Evolutionary conservation across 2,797 vertebrate species (phyloP).

Genomic region (Oryzias sinensis): DNA sequence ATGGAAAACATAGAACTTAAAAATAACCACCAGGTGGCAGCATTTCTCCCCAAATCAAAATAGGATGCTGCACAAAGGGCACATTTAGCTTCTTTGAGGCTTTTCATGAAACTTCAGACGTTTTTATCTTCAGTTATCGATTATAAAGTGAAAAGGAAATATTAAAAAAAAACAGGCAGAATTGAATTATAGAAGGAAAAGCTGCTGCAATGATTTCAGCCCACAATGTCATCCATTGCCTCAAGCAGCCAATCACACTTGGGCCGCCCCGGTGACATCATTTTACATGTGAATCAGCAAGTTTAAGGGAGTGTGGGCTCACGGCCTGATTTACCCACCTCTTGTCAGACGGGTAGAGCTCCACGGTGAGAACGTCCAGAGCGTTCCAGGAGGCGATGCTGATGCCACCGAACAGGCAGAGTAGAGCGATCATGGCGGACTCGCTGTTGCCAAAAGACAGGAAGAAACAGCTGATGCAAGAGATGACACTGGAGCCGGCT

Average conservation of each 20-base stretch:
- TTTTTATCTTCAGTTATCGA: too few relatives aligned
- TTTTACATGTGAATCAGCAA: constrained; percentile 13
- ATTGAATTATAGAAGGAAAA: neutral
- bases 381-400: constrained; percentile 97
- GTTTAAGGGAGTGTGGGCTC: constrained; percentile 23
- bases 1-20: constrained; percentile 5
- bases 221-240: constrained; percentile 32
- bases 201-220: constrained; percentile 23
- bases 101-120: too few relatives aligned
- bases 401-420: constrained; percentile 95
- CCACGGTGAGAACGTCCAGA: constrained; percentile 93
- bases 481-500: constrained; percentile 97
- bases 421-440: constrained; percentile 96
- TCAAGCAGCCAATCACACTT: constrained; percentile 32
- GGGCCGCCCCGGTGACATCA: constrained; percentile 25
- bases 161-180: neutral
- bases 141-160: neutral
- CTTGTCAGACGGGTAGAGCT: constrained; percentile 95
- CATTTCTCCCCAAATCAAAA: too few relatives aligned
- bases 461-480: constrained; percentile 97
- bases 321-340: constrained; percentile 72
- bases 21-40: constrained; percentile 42
- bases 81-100: too few relatives aligned
- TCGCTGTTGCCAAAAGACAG: constrained; percentile 96
- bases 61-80: too few relatives aligned